Conservation (phyloP, 2,888 invertebrate species). For the Erebia ligea region DNA sequence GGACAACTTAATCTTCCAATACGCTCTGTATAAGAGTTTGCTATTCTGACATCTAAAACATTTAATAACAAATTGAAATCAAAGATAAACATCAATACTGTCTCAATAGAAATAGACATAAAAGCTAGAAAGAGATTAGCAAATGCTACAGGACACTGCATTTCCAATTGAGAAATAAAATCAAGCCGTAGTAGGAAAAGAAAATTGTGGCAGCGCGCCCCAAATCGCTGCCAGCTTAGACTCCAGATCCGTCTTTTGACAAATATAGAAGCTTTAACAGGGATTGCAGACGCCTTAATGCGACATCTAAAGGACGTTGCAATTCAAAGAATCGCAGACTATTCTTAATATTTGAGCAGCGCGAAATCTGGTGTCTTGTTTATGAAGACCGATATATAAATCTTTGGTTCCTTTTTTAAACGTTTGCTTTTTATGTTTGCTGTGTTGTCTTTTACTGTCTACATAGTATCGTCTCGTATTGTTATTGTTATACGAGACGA, state of each 20-base stretch:
- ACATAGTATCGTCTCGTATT: too few relatives aligned
- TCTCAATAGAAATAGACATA: background rate
- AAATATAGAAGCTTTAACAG: constrained; percentile 43
- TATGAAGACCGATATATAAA: background rate
- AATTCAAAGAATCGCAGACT: constrained; percentile 33
- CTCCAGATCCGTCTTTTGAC: constrained; percentile 41
- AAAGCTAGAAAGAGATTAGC: constrained; percentile 9
- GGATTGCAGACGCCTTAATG: constrained; percentile 41
- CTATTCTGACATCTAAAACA: too few relatives aligned
- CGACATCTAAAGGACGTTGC: constrained; percentile 43
- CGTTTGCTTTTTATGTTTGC: too few relatives aligned
- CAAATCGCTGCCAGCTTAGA: constrained; percentile 36
- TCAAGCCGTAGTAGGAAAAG: constrained; percentile 16
- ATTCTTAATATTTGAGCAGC: constrained; percentile 36
- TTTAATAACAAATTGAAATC: background rate
- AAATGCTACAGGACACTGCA: background rate
- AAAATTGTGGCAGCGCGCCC: constrained; percentile 27
- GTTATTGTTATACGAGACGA: too few relatives aligned
- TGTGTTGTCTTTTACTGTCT: too few relatives aligned
- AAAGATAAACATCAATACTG: background rate
- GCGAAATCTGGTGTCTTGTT: constrained; percentile 29
- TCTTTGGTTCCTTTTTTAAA: too few relatives aligned
- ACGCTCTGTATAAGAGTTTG: too few relatives aligned
- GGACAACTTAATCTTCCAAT: too few relatives aligned
- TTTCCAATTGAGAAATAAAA: constrained; percentile 18